Conservation (phyloP, 1,140 invertebrate species). For the Trialeurodes vaporariorum region DNA sequence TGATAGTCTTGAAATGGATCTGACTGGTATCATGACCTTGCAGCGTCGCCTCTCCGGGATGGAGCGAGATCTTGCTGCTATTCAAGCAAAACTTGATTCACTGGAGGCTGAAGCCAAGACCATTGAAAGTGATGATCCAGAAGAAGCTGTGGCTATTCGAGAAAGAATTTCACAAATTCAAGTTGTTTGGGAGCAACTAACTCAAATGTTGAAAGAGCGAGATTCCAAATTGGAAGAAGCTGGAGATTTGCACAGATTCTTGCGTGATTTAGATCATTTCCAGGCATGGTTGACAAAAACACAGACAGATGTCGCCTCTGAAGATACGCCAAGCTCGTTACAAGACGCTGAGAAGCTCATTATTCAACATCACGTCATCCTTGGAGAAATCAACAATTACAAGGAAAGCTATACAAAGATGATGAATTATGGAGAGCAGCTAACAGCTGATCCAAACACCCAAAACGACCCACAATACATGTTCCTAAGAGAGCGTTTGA, state of each 20-base stretch:
- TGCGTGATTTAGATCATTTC: constrained; percentile 98
- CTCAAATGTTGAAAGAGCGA: constrained; percentile 93
- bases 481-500: constrained; percentile 92
- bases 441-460: constrained; percentile 62
- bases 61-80: constrained; percentile 96
- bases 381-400: constrained; percentile 98
- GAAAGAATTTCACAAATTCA: constrained; percentile 84
- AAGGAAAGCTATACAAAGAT: constrained; percentile 96
- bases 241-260: constrained; percentile 94
- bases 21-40: constrained; percentile 77
- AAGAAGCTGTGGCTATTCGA: constrained; percentile 84
- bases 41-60: constrained; percentile 88
- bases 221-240: constrained; percentile 98
- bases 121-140: constrained; percentile 87
- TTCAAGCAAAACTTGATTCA: constrained; percentile 90
- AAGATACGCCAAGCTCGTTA: constrained; percentile 92
- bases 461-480: constrained; percentile 96
- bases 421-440: constrained; percentile 97
- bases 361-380: constrained; percentile 92
- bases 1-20: constrained; percentile 80
- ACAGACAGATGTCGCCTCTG: constrained; percentile 93
- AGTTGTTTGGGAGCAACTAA: constrained; percentile 88
- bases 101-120: constrained; percentile 82
- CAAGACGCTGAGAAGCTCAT: constrained; percentile 94
- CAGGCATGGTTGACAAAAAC: constrained; percentile 97